Evolutionary conservation across 1,140 invertebrate species (phyloP).

Genomic region (Nautilus pompilius): DNA sequence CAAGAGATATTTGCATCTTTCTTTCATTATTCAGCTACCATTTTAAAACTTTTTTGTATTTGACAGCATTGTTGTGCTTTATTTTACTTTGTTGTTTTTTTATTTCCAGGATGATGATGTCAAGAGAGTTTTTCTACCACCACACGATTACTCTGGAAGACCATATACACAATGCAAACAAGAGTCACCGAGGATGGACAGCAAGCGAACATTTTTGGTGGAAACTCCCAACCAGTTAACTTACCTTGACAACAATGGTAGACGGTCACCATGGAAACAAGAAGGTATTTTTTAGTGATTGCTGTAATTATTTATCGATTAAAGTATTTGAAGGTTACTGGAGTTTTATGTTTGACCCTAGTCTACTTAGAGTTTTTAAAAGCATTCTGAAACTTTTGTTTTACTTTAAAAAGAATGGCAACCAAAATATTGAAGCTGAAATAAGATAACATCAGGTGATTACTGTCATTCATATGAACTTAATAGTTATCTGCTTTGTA

Average conservation of each 20-base stretch:
- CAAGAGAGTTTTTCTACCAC: constrained; percentile 26
- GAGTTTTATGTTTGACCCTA: not conserved
- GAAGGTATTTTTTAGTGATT: constrained; percentile 22
- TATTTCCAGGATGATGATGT: constrained; percentile 24
- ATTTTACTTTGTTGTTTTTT: not conserved
- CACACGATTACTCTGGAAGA: constrained; percentile 26
- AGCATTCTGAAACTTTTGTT: not conserved
- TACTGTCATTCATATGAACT: too few species aligned
- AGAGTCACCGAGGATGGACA: constrained; percentile 23
- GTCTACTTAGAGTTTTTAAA: not conserved
- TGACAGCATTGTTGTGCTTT: not conserved
- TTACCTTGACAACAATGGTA: constrained; percentile 22
- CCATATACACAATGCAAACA: constrained; percentile 30
- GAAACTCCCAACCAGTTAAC: not conserved
- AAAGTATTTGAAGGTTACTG: not conserved
- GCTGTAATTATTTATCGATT: not conserved
- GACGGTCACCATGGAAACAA: constrained; percentile 22
- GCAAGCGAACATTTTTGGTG: constrained; percentile 23
- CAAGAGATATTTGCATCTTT: too few species aligned
- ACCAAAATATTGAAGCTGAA: not conserved
- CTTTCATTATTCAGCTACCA: too few species aligned
- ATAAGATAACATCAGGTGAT: not conserved
- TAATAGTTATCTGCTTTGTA: too few species aligned
- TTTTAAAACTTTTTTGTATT: too few species aligned
- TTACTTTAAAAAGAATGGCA: not conserved